Conservation (phyloP, 2,888 invertebrate genomes). For the Bombyx huttoni region DNA sequence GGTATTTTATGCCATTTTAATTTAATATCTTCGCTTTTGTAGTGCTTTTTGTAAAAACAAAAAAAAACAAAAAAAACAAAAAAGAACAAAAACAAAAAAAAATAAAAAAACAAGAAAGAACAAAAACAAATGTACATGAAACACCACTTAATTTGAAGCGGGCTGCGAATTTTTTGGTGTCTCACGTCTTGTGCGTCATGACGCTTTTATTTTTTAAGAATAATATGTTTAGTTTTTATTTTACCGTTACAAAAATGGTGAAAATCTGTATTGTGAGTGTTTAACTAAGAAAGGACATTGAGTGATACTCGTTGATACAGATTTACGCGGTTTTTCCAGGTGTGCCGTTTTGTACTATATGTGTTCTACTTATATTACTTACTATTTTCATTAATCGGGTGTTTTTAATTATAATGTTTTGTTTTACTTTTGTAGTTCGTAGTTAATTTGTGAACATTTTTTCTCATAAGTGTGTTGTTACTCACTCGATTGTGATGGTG, state of each 20-base stretch:
- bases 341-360: background rate
- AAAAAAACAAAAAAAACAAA: no score
- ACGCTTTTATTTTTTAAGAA: background rate
- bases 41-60: background rate
- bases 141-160: no score
- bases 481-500: no score
- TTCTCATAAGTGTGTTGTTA: no score
- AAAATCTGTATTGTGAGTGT: background rate
- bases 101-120: no score
- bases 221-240: background rate
- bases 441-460: no score
- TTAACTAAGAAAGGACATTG: constrained; percentile 1
- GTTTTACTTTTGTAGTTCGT: no score
- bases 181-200: no score
- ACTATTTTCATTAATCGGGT: background rate
- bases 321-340: background rate
- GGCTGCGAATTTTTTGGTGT: no score
- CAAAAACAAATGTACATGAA: no score
- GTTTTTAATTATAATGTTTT: no score
- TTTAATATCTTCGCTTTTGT: background rate
- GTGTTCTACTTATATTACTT: background rate
- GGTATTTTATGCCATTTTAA: background rate
- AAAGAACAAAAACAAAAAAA: no score
- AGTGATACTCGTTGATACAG: background rate
- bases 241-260: background rate